A percentile compares a stretch with the other conserved stretches of the same genome.
Conservation (phyloP, 2,113 vertebrate species). For the Myiozetetes cayanensis region DNA sequence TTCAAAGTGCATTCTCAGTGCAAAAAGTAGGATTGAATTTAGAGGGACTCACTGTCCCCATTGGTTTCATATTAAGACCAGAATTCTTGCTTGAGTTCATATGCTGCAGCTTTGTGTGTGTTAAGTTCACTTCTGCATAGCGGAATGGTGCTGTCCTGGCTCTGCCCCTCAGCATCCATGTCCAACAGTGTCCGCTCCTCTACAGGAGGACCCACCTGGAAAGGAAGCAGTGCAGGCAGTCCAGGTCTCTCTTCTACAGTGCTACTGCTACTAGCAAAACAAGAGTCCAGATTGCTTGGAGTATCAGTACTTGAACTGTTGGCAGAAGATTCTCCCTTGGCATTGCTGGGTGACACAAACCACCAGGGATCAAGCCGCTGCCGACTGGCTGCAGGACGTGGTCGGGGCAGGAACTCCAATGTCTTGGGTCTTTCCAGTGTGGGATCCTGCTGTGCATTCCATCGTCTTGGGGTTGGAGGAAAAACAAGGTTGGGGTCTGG, state of each 20-base stretch:
- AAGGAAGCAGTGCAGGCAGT: conserved; percentile 79
- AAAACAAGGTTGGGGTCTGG: conserved; percentile 92
- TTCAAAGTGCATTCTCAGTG: conserved; percentile 88
- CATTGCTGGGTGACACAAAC: conserved; percentile 82
- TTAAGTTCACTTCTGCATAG: conserved; percentile 86
- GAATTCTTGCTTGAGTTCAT: conserved; percentile 86
- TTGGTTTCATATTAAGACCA: conserved; percentile 80
- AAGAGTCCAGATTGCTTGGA: conserved; percentile 90
- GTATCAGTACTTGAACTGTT: conserved; percentile 95
- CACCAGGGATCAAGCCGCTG: conserved; percentile 85
- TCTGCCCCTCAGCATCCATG: conserved; percentile 89
- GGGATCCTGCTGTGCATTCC: conserved; percentile 79
- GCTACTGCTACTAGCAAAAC: conserved; percentile 83
- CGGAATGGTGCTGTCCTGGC: conserved; percentile 87
- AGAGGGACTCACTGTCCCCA: conserved; percentile 39
- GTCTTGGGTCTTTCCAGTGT: conserved; percentile 94
- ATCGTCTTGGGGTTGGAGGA: conserved; percentile 89
- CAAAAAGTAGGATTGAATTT: conserved; percentile 76
- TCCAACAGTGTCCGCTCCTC: conserved; percentile 86
- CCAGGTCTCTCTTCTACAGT: conserved; percentile 80
- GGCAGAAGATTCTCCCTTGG: conserved; percentile 84
- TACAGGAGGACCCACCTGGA: conserved; percentile 72
- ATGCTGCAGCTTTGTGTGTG: conserved; percentile 80
- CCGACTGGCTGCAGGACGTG: conserved; percentile 87
- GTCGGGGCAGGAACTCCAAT: conserved; percentile 89